Evolutionary conservation across 2,113 vertebrate species (phyloP).

Genomic region (Corythornis madagascariensis): DNA sequence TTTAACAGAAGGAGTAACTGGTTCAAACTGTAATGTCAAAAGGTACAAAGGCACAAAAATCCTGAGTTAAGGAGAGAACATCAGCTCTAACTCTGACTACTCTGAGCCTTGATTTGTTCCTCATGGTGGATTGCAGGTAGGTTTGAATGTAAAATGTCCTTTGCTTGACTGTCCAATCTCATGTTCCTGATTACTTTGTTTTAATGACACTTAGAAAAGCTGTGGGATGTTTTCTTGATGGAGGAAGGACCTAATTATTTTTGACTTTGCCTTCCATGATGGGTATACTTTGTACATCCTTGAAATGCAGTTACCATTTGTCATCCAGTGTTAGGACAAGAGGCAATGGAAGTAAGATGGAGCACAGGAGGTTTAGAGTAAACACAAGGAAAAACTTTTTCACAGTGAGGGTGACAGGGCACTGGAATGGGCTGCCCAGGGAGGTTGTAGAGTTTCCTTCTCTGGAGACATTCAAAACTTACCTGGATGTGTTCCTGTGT

Average conservation of each 20-base stretch:
- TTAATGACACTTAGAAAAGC: not conserved
- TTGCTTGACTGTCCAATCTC: not conserved
- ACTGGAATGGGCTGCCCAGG: too few species aligned
- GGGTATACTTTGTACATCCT: not conserved
- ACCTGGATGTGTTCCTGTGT: too few species aligned
- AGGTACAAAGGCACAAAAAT: not conserved
- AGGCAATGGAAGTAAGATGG: too few species aligned
- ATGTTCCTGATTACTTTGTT: not conserved
- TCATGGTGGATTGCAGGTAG: constrained; percentile 51
- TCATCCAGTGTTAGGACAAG: too few species aligned
- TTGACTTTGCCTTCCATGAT: rapidly evolving
- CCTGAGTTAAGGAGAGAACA: constrained; percentile 66
- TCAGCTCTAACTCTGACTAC: constrained; percentile 69
- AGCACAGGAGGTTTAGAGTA: too few species aligned
- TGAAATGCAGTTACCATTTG: not conserved
- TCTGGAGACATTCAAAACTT: too few species aligned
- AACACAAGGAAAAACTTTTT: too few species aligned
- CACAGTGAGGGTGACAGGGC: too few species aligned
- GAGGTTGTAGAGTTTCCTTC: too few species aligned
- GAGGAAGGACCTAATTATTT: not conserved
- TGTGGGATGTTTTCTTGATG: not conserved
- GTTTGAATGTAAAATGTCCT: constrained; percentile 46
- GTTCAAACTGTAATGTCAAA: not conserved
- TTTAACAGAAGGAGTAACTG: not conserved
- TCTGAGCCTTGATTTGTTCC: constrained; percentile 22